phyloP scores from a whole-genome alignment of 2,797 vertebrate species.

The Enteromius radiatus region DNA sequence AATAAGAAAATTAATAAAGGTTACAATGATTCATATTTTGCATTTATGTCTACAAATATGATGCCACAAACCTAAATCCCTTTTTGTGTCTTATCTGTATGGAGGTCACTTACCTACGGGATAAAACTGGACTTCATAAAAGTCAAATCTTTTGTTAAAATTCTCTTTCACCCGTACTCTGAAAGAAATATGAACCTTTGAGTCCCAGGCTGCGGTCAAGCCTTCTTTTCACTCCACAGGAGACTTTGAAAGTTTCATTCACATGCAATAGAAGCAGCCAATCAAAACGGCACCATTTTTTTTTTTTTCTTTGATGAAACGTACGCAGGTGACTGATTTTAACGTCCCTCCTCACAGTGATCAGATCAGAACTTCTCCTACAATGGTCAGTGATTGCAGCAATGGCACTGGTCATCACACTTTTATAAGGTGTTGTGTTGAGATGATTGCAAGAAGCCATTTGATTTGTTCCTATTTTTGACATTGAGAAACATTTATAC shows the following conservation, averaged over 20 bases:
- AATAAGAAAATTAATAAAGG: too few species aligned
- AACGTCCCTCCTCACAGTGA: background rate
- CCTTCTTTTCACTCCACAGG: background rate
- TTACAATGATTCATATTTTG: too few species aligned
- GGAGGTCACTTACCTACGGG: background rate
- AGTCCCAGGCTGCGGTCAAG: background rate
- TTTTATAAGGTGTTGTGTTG: background rate
- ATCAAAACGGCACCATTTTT: background rate
- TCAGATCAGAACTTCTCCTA: background rate
- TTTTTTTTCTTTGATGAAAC: background rate
- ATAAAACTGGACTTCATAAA: background rate
- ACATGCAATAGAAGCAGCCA: background rate
- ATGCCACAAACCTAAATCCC: too few species aligned
- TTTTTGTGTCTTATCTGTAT: background rate
- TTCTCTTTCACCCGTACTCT: background rate
- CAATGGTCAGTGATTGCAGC: slow-evolving; percentile 18
- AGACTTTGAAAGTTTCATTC: background rate
- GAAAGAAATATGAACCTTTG: slow-evolving; percentile 17
- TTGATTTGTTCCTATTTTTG: background rate
- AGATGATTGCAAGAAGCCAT: background rate
- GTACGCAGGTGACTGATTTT: background rate
- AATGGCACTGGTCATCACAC: background rate
- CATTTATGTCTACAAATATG: too few species aligned
- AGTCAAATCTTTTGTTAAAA: background rate
- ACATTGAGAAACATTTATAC: background rate